Evolutionary conservation across 2,797 vertebrate species (phyloP).

Genomic region (Acipenser ruthenus): DNA sequence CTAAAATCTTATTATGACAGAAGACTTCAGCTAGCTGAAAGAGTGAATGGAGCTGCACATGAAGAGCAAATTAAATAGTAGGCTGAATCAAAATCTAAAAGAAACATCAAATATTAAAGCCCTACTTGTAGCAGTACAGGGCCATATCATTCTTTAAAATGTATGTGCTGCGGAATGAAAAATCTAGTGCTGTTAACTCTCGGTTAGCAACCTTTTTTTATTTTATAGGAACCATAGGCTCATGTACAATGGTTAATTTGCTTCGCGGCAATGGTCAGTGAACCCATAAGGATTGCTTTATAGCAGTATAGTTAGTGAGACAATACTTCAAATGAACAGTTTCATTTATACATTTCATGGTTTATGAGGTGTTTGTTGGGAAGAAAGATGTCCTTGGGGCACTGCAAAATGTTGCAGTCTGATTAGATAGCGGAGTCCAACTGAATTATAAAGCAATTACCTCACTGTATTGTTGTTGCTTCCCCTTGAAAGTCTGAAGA

Average conservation of each 20-base stretch:
- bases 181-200: not conserved
- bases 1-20: not conserved
- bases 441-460: constrained; percentile 50
- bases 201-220: not conserved
- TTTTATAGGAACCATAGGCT: too few species aligned
- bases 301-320: too few species aligned
- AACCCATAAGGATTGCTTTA: too few species aligned
- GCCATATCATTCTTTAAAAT: not conserved
- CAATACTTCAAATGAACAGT: too few species aligned
- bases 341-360: constrained; percentile 28
- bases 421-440: constrained; percentile 48
- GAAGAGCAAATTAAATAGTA: constrained; percentile 2
- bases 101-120: constrained; percentile 6
- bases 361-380: constrained; percentile 42
- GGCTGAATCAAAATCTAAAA: not conserved
- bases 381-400: constrained; percentile 42
- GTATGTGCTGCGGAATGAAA: not conserved
- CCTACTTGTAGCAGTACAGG: not conserved
- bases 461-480: constrained; percentile 37
- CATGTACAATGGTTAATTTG: too few species aligned
- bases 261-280: too few species aligned
- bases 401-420: constrained; percentile 42
- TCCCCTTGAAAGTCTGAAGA: constrained; percentile 41
- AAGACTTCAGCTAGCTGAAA: not conserved
- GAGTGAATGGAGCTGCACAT: constrained; percentile 1